Evolutionary conservation across 2,888 invertebrate genomes (phyloP).

Genomic region (Xestia ashworthii): DNA sequence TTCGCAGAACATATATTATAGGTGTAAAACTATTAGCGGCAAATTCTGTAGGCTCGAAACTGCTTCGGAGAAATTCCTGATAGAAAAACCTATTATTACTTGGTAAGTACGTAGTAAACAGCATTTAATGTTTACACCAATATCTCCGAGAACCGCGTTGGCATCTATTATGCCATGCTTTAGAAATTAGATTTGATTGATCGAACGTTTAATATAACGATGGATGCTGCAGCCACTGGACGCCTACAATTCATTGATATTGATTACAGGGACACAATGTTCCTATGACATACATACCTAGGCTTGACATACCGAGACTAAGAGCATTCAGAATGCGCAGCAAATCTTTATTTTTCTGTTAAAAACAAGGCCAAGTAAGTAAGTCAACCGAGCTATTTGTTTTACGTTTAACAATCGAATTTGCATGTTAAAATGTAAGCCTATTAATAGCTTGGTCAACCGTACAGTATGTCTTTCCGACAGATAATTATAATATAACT

Average conservation of each 20-base stretch:
- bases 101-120: neutral
- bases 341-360: too few species aligned
- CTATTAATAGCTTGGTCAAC: too few species aligned
- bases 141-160: conserved; percentile 1
- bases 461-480: neutral
- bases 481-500: neutral
- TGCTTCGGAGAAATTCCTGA: too few species aligned
- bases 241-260: conserved; percentile 45
- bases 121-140: neutral
- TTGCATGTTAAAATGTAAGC: too few species aligned
- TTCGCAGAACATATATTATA: too few species aligned
- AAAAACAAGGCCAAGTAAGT: too few species aligned
- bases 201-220: conserved; percentile 42
- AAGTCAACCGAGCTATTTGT: too few species aligned
- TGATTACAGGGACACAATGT: conserved; percentile 33
- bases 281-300: conserved; percentile 1
- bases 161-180: conserved; percentile 18
- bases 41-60: too few species aligned
- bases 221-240: conserved; percentile 20
- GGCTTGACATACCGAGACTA: neutral
- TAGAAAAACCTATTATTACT: too few species aligned
- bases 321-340: neutral
- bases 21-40: too few species aligned
- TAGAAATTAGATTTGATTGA: conserved; percentile 47
- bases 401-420: too few species aligned